Percentiles rank a stretch among this genome's conserved stretches.
phyloP scores from a whole-genome alignment of 37 sponge, comb jelly and placozoan species.

The Bolinopsis microptera region DNA sequence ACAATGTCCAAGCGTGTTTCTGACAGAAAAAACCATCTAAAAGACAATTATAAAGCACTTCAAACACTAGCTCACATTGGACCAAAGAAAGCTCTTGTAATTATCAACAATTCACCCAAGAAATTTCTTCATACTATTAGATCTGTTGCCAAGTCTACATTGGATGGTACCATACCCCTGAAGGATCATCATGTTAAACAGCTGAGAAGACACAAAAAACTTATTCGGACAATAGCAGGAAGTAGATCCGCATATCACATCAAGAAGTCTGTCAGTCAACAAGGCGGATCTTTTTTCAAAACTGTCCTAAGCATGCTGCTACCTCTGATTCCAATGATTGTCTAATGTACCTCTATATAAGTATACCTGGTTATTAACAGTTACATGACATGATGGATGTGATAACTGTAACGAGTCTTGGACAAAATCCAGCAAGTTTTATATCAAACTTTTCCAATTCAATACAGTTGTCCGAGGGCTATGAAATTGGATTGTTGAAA shows the following conservation, averaged over 20 bases:
- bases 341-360: not conserved
- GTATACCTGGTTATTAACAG: not conserved
- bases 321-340: slow-evolving; percentile 1
- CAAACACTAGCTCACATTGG: slow-evolving; percentile 26
- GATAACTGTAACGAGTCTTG: not conserved
- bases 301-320: not conserved
- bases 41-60: not conserved
- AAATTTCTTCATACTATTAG: slow-evolving; percentile 17
- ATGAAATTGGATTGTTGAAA: not conserved
- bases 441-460: not conserved
- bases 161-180: slow-evolving; percentile 13
- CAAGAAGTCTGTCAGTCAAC: not conserved
- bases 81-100: not conserved
- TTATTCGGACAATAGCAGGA: not conserved
- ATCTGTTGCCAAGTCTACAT: not conserved
- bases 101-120: slow-evolving; percentile 8
- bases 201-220: slow-evolving; percentile 4
- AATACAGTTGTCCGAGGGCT: not conserved
- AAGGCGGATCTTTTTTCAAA: not conserved
- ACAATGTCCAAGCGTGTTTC: slow-evolving; percentile 41
- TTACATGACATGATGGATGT: not conserved
- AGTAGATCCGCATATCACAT: not conserved
- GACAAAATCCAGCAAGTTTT: not conserved
- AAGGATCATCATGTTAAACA: not conserved
- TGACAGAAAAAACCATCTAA: not conserved